Conservation (phyloP, 2,888 invertebrate species). For the Metellina segmentata region DNA sequence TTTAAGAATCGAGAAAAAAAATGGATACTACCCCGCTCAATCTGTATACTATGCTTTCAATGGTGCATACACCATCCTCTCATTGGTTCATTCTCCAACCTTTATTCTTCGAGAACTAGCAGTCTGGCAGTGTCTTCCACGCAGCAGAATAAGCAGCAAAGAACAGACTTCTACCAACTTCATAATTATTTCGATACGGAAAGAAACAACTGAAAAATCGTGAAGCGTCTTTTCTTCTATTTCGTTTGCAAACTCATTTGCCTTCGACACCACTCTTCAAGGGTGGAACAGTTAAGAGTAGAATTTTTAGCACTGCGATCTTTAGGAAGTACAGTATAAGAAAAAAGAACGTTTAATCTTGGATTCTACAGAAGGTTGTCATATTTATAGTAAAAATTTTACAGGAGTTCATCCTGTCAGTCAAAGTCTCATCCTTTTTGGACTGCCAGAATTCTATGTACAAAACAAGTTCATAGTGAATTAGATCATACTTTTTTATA, state of each 20-base stretch:
- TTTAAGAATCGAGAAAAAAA: constrained; percentile 53
- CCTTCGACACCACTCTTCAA: constrained; percentile 8
- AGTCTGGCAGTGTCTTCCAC: constrained; percentile 73
- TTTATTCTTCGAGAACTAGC: constrained; percentile 50
- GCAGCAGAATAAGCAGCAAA: constrained; percentile 42
- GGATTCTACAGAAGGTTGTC: constrained; percentile 55
- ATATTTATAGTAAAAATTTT: constrained; percentile 70
- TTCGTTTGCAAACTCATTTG: constrained; percentile 43
- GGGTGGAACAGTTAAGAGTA: constrained; percentile 21
- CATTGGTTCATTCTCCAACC: constrained; percentile 15
- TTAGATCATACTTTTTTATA: constrained; percentile 76
- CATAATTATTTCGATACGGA: constrained; percentile 49
- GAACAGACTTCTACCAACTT: constrained; percentile 45
- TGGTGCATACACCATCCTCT: constrained; percentile 49
- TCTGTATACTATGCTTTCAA: constrained; percentile 29
- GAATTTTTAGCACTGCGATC: constrained; percentile 62
- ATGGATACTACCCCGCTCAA: constrained; percentile 67
- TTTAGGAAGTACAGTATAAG: constrained; percentile 40
- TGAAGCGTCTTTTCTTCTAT: constrained; percentile 19
- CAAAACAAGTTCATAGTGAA: constrained; percentile 76
- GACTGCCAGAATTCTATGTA: constrained; percentile 76
- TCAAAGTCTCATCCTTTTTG: constrained; percentile 76
- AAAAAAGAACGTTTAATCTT: constrained; percentile 40
- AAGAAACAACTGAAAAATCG: constrained; percentile 3
- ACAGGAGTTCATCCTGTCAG: constrained; percentile 73